These are phyloP conservation scores for Heliangelus exortis DNA, from an alignment of 2,797 vertebrate genomes.

Conservation along the genomic window DNA sequence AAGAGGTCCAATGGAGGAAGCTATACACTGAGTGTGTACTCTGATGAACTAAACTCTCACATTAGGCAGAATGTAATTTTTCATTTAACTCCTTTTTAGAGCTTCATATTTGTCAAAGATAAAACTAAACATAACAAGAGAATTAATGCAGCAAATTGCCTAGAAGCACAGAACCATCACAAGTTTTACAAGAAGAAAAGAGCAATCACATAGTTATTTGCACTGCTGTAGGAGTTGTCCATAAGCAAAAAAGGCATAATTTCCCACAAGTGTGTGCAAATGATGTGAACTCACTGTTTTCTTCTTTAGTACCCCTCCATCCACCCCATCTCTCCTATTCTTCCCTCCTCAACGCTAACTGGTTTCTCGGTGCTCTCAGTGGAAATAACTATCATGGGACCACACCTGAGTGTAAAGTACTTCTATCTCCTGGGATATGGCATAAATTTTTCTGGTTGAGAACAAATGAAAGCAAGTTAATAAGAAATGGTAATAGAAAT, in stretches of 20 bases:
- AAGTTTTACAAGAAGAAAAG: neutral
- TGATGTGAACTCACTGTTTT: neutral
- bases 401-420: neutral
- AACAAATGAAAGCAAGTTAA: neutral
- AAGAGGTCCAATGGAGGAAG: neutral
- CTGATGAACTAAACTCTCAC: neutral
- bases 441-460: neutral
- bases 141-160: neutral
- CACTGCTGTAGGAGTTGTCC: neutral
- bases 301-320: neutral
- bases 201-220: neutral
- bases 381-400: neutral
- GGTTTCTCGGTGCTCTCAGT: neutral
- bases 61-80: neutral
- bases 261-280: neutral
- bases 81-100: neutral
- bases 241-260: neutral
- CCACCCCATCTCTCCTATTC: rapidly evolving
- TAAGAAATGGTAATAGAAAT: neutral
- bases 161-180: neutral
- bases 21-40: neutral
- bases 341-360: neutral
- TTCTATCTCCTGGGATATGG: neutral
- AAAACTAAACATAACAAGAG: neutral
- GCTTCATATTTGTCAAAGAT: neutral